Evolutionary conservation across 2,113 vertebrate genomes (phyloP).

Genomic region (Notechis scutatus): DNA sequence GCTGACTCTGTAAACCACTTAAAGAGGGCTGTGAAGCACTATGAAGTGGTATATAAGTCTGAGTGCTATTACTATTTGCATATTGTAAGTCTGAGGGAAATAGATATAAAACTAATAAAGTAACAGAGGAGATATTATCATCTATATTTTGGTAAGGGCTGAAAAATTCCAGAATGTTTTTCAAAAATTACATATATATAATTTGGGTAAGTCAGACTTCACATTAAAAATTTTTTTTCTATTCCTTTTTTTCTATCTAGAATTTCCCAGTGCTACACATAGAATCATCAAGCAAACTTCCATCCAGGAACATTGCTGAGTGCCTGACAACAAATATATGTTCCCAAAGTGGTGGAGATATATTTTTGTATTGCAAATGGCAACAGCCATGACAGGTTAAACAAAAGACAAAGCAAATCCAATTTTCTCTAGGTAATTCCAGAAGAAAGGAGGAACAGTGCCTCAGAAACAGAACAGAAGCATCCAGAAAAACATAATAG

Average conservation of each 20-base stretch:
- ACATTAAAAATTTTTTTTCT: not conserved
- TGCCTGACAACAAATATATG: not conserved
- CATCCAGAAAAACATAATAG: not conserved
- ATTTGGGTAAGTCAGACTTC: not conserved
- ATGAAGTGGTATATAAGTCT: too few relatives aligned
- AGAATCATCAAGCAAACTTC: not conserved
- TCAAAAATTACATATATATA: not conserved
- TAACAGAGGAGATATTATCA: not conserved
- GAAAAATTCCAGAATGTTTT: not conserved
- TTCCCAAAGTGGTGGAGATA: not conserved
- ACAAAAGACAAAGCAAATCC: not conserved
- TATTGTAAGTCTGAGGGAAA: not conserved
- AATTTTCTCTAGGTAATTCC: not conserved
- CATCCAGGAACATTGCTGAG: not conserved
- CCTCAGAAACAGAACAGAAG: not conserved
- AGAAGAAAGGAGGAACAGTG: not conserved
- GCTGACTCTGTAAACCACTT: too few relatives aligned
- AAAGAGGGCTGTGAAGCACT: too few relatives aligned
- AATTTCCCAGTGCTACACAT: not conserved
- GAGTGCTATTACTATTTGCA: not conserved
- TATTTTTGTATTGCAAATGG: not conserved
- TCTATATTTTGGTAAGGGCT: not conserved
- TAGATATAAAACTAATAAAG: not conserved
- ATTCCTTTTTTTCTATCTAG: not conserved
- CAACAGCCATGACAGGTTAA: not conserved